Evolutionary conservation across 2,797 vertebrate species (phyloP).

Genomic region (Anas acuta): DNA sequence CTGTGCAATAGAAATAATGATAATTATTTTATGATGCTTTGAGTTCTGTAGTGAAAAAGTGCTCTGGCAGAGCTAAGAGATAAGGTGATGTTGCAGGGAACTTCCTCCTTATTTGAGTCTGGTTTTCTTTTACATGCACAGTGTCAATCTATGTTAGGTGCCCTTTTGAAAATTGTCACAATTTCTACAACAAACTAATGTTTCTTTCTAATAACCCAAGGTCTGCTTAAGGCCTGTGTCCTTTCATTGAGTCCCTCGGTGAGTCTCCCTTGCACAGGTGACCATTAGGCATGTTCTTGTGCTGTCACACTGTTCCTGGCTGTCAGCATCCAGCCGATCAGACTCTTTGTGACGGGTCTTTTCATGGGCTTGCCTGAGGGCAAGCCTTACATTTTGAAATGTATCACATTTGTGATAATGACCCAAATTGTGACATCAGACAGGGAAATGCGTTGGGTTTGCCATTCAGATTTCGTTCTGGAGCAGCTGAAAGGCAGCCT

Average conservation of each 20-base stretch:
- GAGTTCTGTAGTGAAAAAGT: neutral
- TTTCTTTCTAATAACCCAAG: neutral
- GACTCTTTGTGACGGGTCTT: neutral
- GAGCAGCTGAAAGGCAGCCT: neutral
- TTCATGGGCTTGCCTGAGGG: neutral
- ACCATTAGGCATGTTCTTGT: neutral
- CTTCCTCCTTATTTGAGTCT: neutral
- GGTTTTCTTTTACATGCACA: neutral
- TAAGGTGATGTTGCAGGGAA: neutral
- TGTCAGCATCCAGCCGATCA: neutral
- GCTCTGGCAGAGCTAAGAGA: neutral
- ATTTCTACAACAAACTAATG: neutral
- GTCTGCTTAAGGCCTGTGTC: neutral
- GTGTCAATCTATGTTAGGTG: neutral
- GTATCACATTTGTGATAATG: neutral
- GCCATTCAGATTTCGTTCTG: neutral
- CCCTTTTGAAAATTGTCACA: neutral
- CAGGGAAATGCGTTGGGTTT: neutral
- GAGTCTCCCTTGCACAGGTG: neutral
- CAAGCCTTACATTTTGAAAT: neutral
- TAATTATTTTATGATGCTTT: neutral
- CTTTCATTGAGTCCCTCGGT: neutral
- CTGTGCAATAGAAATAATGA: neutral
- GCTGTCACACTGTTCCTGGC: neutral
- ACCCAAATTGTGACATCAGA: neutral